These are phyloP conservation scores for Dione vanillae DNA, from an alignment of 2,888 invertebrate species.

Conservation along the genomic window DNA sequence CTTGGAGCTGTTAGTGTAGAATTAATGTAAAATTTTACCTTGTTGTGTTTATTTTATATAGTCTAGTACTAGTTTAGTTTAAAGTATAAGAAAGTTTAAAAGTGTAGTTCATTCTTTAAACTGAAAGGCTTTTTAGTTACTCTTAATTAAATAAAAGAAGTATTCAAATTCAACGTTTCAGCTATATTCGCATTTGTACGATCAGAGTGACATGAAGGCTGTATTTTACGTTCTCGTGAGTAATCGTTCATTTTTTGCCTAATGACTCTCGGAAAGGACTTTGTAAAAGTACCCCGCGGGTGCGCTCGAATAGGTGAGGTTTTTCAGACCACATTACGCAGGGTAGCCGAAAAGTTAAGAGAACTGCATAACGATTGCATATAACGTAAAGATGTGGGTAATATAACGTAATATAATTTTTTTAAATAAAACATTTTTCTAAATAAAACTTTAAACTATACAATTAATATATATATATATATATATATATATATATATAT, in stretches of 20 bases:
- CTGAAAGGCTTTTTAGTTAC: background rate
- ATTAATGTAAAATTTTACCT: background rate
- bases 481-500: too few species aligned
- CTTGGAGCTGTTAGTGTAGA: slow-evolving; percentile 8
- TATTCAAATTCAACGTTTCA: slow-evolving; percentile 21
- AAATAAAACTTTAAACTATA: too few species aligned
- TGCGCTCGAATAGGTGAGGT: slow-evolving; percentile 62
- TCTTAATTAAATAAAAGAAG: background rate
- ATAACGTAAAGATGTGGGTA: background rate
- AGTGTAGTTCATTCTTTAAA: background rate
- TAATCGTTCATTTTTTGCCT: slow-evolving; percentile 72
- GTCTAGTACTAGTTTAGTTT: too few species aligned
- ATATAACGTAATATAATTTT: too few species aligned
- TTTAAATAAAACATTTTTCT: too few species aligned
- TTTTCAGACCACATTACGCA: slow-evolving; percentile 58
- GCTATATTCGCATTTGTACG: slow-evolving; percentile 33
- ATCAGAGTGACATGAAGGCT: slow-evolving; percentile 35
- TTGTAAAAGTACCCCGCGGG: slow-evolving; percentile 63
- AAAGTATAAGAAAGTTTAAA: background rate
- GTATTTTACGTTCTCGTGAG: slow-evolving; percentile 58
- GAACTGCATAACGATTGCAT: slow-evolving; percentile 27
- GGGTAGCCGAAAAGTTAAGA: slow-evolving; percentile 54
- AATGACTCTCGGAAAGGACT: slow-evolving; percentile 64
- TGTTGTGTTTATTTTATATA: too few species aligned
- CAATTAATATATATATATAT: too few species aligned